phyloP scores from a whole-genome alignment of 2,113 vertebrate species.

The Chaetops frenatus region DNA sequence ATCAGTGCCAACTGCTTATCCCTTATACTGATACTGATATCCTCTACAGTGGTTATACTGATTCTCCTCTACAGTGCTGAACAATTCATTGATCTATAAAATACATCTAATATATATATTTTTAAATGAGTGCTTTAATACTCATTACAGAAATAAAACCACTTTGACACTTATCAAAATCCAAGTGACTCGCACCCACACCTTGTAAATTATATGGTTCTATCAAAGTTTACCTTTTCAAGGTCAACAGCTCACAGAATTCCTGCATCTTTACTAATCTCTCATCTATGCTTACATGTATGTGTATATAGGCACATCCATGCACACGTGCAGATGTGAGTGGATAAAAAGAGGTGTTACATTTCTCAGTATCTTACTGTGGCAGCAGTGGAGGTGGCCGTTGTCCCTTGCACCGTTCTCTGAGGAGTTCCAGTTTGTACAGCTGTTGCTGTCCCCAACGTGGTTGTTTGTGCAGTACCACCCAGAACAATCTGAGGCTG shows the following conservation, averaged over 20 bases:
- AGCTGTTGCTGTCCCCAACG: slow-evolving; percentile 76
- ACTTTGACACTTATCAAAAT: background rate
- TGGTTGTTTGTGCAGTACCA: slow-evolving; percentile 76
- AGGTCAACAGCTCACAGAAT: background rate
- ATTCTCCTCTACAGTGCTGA: background rate
- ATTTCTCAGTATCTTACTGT: slow-evolving; percentile 73
- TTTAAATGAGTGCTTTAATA: background rate
- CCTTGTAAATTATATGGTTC: background rate
- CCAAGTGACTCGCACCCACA: background rate
- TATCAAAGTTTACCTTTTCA: background rate
- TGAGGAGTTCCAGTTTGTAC: slow-evolving; percentile 86
- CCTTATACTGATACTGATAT: background rate
- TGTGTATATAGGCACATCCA: background rate
- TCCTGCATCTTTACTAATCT: background rate
- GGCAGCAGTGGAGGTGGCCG: slow-evolving; percentile 76
- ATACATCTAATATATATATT: background rate
- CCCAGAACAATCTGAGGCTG: slow-evolving; percentile 88
- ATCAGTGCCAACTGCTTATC: background rate
- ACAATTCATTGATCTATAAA: background rate
- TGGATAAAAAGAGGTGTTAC: background rate
- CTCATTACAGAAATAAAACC: background rate
- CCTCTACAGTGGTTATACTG: background rate
- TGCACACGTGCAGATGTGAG: accelerated
- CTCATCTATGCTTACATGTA: background rate
- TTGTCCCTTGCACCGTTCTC: slow-evolving; percentile 78